A percentile compares a stretch with the other conserved stretches of the same genome.
Conservation (phyloP, 2,113 vertebrate genomes). For the Phodopus roborovskii region DNA sequence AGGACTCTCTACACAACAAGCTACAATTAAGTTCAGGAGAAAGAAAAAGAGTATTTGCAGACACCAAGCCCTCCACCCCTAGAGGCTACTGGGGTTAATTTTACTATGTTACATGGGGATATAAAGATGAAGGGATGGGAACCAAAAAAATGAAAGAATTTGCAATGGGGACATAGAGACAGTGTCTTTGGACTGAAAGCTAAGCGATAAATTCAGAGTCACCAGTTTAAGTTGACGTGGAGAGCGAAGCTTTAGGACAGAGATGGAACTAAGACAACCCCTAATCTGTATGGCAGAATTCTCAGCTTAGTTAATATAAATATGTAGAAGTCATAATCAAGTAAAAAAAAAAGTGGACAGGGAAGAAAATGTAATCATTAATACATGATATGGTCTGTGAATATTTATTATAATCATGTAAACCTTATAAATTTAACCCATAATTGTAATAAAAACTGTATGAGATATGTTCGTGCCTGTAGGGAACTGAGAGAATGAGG, state of each 20-base stretch:
- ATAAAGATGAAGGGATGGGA: neutral
- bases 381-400: neutral
- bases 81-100: neutral
- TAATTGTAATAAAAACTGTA: conserved; percentile 6
- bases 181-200: neutral
- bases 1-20: neutral
- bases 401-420: neutral
- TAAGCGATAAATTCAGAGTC: neutral
- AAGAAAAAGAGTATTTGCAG: neutral
- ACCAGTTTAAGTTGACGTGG: neutral
- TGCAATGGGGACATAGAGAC: neutral
- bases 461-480: neutral
- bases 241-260: neutral
- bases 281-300: neutral
- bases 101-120: neutral
- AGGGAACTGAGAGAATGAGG: neutral
- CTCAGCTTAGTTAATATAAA: neutral
- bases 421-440: neutral
- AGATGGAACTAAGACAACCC: neutral
- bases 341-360: conserved; percentile 1
- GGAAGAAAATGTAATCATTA: conserved; percentile 30
- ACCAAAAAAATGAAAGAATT: conserved; percentile 1
- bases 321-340: neutral
- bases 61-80: neutral
- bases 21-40: neutral